Percentiles rank a stretch among this genome's conserved stretches.
Conservation (phyloP, 1,140 invertebrate genomes). For the Achroia grisella region DNA sequence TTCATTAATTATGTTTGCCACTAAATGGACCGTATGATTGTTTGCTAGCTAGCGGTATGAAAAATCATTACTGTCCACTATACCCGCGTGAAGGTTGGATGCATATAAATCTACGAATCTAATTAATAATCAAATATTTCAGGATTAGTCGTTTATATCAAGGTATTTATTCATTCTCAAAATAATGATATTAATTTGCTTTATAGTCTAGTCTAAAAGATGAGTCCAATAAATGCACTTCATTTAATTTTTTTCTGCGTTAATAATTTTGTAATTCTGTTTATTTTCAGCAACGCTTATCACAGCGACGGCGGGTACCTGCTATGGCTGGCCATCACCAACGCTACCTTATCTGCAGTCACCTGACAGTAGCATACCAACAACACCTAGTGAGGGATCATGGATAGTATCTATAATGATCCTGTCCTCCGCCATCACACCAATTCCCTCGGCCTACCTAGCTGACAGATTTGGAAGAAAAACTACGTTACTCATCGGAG, state of each 20-base stretch:
- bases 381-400: slow-evolving; percentile 75
- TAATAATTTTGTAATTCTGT: slow-evolving; percentile 10
- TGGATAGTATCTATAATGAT: slow-evolving; percentile 78
- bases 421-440: slow-evolving; percentile 64
- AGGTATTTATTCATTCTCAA: too few relatives aligned
- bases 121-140: too few relatives aligned
- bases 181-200: too few relatives aligned
- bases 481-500: slow-evolving; percentile 76
- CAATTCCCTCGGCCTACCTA: slow-evolving; percentile 65
- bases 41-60: too few relatives aligned
- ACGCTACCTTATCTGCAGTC: slow-evolving; percentile 69
- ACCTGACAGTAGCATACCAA: slow-evolving; percentile 62
- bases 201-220: too few relatives aligned
- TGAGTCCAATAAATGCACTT: too few relatives aligned
- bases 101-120: too few relatives aligned
- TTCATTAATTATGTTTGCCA: too few relatives aligned
- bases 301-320: slow-evolving; percentile 69
- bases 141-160: too few relatives aligned
- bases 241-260: neutral
- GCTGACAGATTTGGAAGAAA: slow-evolving; percentile 79
- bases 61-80: too few relatives aligned
- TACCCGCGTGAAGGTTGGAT: too few relatives aligned
- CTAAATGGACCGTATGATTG: too few relatives aligned
- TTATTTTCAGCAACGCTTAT: slow-evolving; percentile 66
- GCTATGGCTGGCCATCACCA: slow-evolving; percentile 77